Evolutionary conservation across 2,888 invertebrate genomes (phyloP).

Genomic region (Andrena haemorrhoa): DNA sequence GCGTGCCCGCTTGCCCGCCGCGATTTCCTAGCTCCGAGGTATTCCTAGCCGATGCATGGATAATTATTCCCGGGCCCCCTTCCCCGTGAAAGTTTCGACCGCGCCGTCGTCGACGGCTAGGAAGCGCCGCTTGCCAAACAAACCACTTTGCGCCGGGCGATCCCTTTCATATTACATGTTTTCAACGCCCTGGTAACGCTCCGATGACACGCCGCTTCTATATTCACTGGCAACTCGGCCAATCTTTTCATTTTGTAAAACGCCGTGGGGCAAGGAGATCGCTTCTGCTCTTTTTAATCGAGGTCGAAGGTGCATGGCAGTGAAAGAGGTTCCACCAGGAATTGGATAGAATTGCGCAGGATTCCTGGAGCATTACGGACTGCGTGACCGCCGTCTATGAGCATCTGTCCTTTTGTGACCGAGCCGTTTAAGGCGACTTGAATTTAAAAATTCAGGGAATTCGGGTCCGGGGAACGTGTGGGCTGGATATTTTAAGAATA

Average conservation of each 20-base stretch:
- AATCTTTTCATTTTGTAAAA: conserved; percentile 5
- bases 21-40: conserved; percentile 57
- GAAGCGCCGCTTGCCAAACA: conserved; percentile 57
- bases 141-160: neutral
- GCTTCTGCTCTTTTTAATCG: conserved; percentile 5
- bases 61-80: conserved; percentile 63
- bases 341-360: neutral
- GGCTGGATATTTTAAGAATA: conserved; percentile 8
- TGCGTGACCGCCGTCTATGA: too few relatives aligned
- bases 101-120: conserved; percentile 38
- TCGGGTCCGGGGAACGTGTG: neutral
- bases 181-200: conserved; percentile 32
- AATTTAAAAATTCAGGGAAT: neutral
- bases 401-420: neutral
- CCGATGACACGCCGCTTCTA: conserved; percentile 8
- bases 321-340: neutral
- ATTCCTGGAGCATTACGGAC: conserved; percentile 8
- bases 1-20: neutral
- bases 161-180: conserved; percentile 20
- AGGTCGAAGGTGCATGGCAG: too few relatives aligned
- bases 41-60: conserved; percentile 48
- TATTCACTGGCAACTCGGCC: neutral
- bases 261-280: neutral
- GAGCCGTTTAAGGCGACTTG: neutral
- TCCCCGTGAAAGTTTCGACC: conserved; percentile 64